Conservation (phyloP, 2,888 invertebrate species). For the Patella ulyssiponensis region DNA sequence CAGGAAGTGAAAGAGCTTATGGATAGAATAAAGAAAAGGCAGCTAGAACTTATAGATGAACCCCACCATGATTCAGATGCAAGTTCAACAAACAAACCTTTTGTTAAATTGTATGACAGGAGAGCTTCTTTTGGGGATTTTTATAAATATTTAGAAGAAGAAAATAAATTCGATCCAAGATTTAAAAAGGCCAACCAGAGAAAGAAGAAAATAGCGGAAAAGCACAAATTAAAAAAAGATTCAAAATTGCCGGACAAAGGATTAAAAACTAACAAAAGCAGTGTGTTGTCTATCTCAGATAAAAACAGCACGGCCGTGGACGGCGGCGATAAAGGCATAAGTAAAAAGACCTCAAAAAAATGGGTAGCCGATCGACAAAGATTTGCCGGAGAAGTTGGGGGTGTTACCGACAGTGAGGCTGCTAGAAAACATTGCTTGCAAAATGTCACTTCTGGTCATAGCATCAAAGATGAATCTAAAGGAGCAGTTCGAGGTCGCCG, state of each 20-base stretch:
- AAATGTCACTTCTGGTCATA: not conserved
- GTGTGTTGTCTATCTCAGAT: not conserved
- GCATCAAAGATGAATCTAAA: not conserved
- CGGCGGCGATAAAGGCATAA: not conserved
- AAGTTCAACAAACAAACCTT: conserved; percentile 4
- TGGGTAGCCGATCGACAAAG: conserved; percentile 9
- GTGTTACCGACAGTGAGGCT: conserved; percentile 20
- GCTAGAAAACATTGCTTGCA: conserved; percentile 8
- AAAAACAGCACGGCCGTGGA: not conserved
- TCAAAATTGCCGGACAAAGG: not conserved
- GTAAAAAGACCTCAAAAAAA: not conserved
- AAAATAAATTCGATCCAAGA: conserved; percentile 22
- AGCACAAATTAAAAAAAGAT: conserved; percentile 7
- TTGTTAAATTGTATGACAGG: not conserved
- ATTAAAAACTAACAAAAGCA: not conserved
- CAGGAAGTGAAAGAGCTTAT: not conserved
- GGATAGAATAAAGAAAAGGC: not conserved
- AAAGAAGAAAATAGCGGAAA: conserved; percentile 10
- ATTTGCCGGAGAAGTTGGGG: conserved; percentile 20
- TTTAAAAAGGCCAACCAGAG: conserved; percentile 13
- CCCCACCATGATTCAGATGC: not conserved
- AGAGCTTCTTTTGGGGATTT: conserved; percentile 11
- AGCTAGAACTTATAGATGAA: not conserved
- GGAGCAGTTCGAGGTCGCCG: not conserved
- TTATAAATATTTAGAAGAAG: conserved; percentile 10